A percentile compares a stretch with the other conserved stretches of the same genome.
These are phyloP conservation scores for Spialia ferax DNA, from an alignment of 2,888 invertebrate genomes.

Conservation along the genomic window DNA sequence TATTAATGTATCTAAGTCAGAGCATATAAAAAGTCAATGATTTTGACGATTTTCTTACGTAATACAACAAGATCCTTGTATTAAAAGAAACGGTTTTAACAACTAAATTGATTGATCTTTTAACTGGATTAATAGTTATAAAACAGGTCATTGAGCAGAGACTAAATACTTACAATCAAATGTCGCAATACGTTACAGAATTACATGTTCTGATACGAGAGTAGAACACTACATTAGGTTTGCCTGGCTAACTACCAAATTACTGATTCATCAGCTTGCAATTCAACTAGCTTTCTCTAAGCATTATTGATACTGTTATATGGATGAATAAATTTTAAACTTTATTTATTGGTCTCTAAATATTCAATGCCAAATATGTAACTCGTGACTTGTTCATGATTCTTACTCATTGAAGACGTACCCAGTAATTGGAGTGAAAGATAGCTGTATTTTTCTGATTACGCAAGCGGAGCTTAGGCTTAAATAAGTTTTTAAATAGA, in stretches of 20 bases:
- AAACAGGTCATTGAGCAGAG: neutral
- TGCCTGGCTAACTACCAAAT: slow-evolving; percentile 30
- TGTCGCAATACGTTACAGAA: slow-evolving; percentile 15
- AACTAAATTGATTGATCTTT: neutral
- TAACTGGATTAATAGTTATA: neutral
- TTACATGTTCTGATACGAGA: slow-evolving; percentile 1
- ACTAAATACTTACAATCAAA: neutral
- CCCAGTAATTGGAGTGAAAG: neutral
- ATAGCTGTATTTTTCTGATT: neutral
- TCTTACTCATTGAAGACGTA: neutral
- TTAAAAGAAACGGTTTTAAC: neutral
- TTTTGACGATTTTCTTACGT: too few relatives aligned
- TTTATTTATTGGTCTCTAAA: slow-evolving; percentile 13
- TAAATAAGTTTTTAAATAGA: neutral
- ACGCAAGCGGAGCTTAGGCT: neutral
- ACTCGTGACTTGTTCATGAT: neutral
- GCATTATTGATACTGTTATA: slow-evolving; percentile 13
- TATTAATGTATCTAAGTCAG: too few relatives aligned
- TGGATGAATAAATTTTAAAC: slow-evolving; percentile 9
- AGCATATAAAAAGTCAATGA: too few relatives aligned
- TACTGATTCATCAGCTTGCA: slow-evolving; percentile 19
- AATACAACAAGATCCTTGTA: too few relatives aligned
- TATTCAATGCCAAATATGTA: slow-evolving; percentile 1
- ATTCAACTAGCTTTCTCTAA: slow-evolving; percentile 23
- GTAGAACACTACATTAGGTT: slow-evolving; percentile 20